Conservation (phyloP, 2,797 vertebrate genomes). For the Scomberomorus guttatus region DNA sequence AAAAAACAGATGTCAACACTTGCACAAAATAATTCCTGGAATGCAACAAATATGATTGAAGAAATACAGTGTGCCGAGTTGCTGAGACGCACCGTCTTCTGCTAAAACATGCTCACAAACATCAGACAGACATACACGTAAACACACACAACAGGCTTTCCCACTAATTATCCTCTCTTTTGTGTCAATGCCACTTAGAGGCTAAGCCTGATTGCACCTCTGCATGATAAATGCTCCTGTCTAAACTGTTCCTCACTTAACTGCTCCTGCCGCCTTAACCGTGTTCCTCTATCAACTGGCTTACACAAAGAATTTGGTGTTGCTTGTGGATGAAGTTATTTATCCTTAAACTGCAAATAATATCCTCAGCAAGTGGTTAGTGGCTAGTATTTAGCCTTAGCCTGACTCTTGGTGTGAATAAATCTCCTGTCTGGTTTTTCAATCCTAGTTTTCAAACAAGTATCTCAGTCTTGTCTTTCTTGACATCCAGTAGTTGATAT, state of each 20-base stretch:
- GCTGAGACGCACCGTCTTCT: constrained; percentile 24
- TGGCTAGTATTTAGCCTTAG: not conserved
- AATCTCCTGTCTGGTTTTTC: too few relatives aligned
- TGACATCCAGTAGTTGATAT: too few relatives aligned
- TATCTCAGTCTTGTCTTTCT: too few relatives aligned
- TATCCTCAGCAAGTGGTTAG: not conserved
- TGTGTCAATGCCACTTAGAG: constrained; percentile 42
- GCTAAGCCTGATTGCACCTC: constrained; percentile 56
- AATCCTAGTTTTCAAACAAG: too few relatives aligned
- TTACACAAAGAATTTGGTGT: constrained; percentile 1
- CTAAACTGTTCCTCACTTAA: constrained; percentile 38
- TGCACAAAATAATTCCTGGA: not conserved
- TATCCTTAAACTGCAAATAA: constrained; percentile 2
- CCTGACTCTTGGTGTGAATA: too few relatives aligned
- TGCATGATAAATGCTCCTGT: constrained; percentile 62
- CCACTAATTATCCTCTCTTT: constrained; percentile 49
- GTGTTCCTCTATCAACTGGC: constrained; percentile 4
- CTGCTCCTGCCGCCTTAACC: constrained; percentile 21
- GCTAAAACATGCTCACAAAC: constrained; percentile 8
- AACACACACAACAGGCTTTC: constrained; percentile 47
- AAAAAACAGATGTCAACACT: too few relatives aligned
- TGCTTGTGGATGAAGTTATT: constrained; percentile 11
- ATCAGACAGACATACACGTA: too few relatives aligned
- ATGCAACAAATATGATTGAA: not conserved
- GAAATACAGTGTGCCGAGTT: not conserved